Conservation (phyloP, 1,140 invertebrate species). For the Drosophila azteca region DNA sequence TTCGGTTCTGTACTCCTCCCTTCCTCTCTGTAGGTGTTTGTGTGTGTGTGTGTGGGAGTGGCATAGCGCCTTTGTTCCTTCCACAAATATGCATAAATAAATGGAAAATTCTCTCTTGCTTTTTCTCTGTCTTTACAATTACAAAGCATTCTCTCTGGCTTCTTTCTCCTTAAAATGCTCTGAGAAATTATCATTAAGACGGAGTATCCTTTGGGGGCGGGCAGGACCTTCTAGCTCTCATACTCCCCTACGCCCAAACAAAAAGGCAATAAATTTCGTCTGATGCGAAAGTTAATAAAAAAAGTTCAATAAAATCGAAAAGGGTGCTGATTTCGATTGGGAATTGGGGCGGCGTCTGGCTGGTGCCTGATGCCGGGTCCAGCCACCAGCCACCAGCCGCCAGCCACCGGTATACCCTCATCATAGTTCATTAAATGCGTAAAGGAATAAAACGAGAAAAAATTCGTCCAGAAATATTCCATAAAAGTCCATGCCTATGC, state of each 20-base stretch:
- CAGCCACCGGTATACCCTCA: slow-evolving; percentile 56
- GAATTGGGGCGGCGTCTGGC: slow-evolving; percentile 41
- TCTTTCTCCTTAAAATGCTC: slow-evolving; percentile 6
- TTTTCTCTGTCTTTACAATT: slow-evolving; percentile 22
- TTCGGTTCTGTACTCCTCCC: slow-evolving; percentile 20
- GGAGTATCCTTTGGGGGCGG: background rate
- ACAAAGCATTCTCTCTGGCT: slow-evolving; percentile 31
- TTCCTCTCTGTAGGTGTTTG: slow-evolving; percentile 9
- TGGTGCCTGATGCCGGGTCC: slow-evolving; percentile 9
- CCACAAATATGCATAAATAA: slow-evolving; percentile 70
- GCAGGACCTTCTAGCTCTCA: no score
- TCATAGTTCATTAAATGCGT: slow-evolving; percentile 82
- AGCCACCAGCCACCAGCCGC: background rate
- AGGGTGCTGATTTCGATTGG: slow-evolving; percentile 71
- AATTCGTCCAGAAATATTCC: slow-evolving; percentile 33
- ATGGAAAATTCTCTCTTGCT: slow-evolving; percentile 23
- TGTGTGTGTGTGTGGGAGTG: slow-evolving; percentile 13
- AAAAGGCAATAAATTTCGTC: slow-evolving; percentile 65
- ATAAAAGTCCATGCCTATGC: slow-evolving; percentile 34
- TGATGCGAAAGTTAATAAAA: slow-evolving; percentile 75
- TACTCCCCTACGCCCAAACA: background rate
- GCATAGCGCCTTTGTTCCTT: slow-evolving; percentile 20
- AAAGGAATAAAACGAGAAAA: slow-evolving; percentile 59
- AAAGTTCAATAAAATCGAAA: slow-evolving; percentile 80
- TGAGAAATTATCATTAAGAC: slow-evolving; percentile 46